phyloP scores from a whole-genome alignment of 2,797 vertebrate species.

The Myiotriccus ornatus region DNA sequence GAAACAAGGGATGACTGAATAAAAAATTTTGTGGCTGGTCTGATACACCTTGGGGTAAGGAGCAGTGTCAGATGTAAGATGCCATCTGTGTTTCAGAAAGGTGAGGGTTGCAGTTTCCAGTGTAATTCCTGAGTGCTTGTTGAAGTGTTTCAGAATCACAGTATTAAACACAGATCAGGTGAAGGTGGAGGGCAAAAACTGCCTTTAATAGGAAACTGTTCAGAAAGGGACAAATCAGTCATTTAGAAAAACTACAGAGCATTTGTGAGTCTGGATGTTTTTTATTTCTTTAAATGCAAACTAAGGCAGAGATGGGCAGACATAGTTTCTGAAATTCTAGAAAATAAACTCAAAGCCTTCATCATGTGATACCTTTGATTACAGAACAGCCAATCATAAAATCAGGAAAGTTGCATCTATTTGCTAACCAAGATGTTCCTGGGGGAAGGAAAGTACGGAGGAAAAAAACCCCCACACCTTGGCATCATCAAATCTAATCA shows the following conservation, averaged over 20 bases:
- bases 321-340: background rate
- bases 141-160: background rate
- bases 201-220: background rate
- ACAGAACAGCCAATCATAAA: background rate
- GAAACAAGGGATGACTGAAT: background rate
- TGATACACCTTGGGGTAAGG: background rate
- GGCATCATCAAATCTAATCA: background rate
- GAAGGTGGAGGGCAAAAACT: background rate
- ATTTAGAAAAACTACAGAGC: background rate
- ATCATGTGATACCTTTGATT: background rate
- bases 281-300: background rate
- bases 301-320: background rate
- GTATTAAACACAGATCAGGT: background rate
- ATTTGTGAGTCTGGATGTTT: background rate
- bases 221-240: background rate
- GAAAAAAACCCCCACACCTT: background rate
- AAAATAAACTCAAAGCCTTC: background rate
- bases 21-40: background rate
- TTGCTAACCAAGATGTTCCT: background rate
- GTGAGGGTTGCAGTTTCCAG: background rate
- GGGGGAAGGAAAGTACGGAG: background rate
- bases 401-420: background rate
- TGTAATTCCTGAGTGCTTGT: background rate
- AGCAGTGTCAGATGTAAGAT: background rate
- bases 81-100: background rate